phyloP scores from a whole-genome alignment of 2,888 invertebrate genomes.

The Gonocerus acuteangulatus region DNA sequence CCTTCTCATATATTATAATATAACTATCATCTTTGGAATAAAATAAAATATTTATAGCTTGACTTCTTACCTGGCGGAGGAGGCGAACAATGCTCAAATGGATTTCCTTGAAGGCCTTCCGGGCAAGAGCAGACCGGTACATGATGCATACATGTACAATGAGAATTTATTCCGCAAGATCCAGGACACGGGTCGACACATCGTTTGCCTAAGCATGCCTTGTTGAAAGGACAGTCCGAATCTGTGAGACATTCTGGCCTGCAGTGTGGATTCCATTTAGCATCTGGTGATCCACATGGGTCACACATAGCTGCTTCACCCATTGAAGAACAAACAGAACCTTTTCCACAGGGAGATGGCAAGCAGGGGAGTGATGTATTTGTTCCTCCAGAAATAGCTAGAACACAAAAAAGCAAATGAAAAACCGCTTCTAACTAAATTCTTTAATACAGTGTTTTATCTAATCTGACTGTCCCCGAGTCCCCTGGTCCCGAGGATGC shows the following conservation, averaged over 20 bases:
- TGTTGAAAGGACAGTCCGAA: constrained; percentile 70
- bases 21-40: no score
- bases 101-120: constrained; percentile 62
- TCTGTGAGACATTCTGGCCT: constrained; percentile 75
- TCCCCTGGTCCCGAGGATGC: no score
- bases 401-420: constrained; percentile 38
- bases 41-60: no score
- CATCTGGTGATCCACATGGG: constrained; percentile 62
- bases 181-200: constrained; percentile 74
- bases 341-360: constrained; percentile 69
- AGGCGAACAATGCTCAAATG: constrained; percentile 64
- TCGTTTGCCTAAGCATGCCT: constrained; percentile 63
- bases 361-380: constrained; percentile 62
- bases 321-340: constrained; percentile 61
- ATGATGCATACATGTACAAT: constrained; percentile 62
- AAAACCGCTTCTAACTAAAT: no score
- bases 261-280: constrained; percentile 62
- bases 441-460: no score
- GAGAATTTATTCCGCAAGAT: constrained; percentile 66
- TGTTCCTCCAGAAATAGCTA: constrained; percentile 49
- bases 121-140: constrained; percentile 66
- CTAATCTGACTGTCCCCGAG: no score
- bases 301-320: constrained; percentile 72
- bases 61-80: constrained; percentile 51
- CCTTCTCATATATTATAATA: no score